These are phyloP conservation scores for Alloscopus bannaensis DNA, from an alignment of 2,888 invertebrate species.

Conservation along the genomic window DNA sequence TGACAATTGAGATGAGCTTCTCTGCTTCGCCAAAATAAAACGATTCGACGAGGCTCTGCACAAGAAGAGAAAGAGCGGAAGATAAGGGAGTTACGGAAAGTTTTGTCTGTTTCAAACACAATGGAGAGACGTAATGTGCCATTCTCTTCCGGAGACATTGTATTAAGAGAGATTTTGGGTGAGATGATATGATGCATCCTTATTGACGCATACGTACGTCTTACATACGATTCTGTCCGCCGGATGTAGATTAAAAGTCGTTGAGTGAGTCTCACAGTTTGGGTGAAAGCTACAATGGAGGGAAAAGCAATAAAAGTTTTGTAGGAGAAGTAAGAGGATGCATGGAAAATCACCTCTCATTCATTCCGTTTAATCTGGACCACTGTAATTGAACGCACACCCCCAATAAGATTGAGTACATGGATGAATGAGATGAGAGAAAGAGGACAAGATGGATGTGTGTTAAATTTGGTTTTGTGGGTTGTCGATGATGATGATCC, in stretches of 20 bases:
- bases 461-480: too few relatives aligned
- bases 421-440: not conserved
- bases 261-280: not conserved
- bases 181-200: slow-evolving; percentile 1
- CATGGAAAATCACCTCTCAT: not conserved
- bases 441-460: too few relatives aligned
- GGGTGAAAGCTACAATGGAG: not conserved
- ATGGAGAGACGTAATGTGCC: not conserved
- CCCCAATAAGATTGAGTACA: too few relatives aligned
- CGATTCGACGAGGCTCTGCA: not conserved
- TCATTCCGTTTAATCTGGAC: too few relatives aligned
- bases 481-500: too few relatives aligned
- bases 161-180: too few relatives aligned
- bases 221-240: not conserved
- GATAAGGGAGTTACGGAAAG: too few relatives aligned
- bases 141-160: slow-evolving; percentile 23
- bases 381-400: too few relatives aligned
- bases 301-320: not conserved
- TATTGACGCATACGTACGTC: slow-evolving; percentile 4
- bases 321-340: not conserved
- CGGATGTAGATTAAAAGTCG: not conserved
- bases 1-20: not conserved
- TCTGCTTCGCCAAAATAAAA: too few relatives aligned
- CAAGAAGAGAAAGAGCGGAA: not conserved
- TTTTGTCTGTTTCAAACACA: too few relatives aligned